phyloP scores from a whole-genome alignment of 1,140 invertebrate species.

The Hestina assimilis region DNA sequence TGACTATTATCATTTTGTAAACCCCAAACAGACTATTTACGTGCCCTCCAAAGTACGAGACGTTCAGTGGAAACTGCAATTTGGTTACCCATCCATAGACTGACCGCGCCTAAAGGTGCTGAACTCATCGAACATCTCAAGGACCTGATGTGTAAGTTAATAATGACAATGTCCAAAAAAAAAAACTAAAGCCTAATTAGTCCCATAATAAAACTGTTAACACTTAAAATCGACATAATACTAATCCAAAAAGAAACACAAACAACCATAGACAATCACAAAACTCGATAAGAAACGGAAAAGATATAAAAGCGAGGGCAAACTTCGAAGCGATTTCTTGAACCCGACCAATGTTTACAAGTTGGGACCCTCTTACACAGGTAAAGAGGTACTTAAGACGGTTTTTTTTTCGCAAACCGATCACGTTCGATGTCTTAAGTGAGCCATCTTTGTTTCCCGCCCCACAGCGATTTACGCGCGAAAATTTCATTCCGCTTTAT shows the following conservation, averaged over 20 bases:
- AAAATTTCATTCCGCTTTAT: constrained; percentile 49
- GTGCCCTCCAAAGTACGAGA: no score
- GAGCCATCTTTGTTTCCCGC: constrained; percentile 65
- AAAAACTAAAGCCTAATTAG: no score
- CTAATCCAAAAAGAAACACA: constrained; percentile 4
- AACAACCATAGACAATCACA: constrained; percentile 8
- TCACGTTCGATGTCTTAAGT: constrained; percentile 72
- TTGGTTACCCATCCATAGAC: no score
- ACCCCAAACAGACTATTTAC: no score
- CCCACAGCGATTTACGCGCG: constrained; percentile 50
- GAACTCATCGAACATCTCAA: no score
- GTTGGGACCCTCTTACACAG: constrained; percentile 45
- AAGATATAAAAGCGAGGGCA: constrained; percentile 36
- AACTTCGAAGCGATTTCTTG: constrained; percentile 46
- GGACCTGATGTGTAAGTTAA: no score
- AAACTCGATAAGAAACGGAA: constrained; percentile 21
- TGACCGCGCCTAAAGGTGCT: no score
- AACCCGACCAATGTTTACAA: constrained; percentile 61
- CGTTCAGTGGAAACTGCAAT: no score
- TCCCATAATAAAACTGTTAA: neutral
- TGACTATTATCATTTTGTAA: no score
- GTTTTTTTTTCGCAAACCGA: constrained; percentile 74
- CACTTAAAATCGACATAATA: neutral
- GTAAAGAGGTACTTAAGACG: constrained; percentile 69
- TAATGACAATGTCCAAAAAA: no score